Evolutionary conservation across 2,797 vertebrate genomes (phyloP), one percentile per base, ranked within the genome.

Genomic region (Synaphobranchus kaupii): DNA sequence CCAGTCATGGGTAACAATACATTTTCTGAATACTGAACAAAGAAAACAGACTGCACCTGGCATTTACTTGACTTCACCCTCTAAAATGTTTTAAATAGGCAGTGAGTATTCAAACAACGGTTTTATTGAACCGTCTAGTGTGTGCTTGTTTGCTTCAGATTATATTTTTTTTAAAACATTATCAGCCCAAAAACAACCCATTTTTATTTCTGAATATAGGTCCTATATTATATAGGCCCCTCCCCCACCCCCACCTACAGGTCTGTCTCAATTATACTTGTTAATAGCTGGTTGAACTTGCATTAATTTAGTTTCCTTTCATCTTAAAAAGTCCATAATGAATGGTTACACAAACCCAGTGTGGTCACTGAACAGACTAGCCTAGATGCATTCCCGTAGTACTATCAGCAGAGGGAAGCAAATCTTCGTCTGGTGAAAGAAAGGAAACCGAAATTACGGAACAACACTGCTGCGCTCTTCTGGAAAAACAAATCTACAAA

Each of bases 371-470:
- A 78, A 15, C 39, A 78, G 31, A 78, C 17, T 34, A 71, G 8
- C 66, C 73, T 5, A 10, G 44, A 7, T 81, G 78, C 25, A 81
- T 81, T 10, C 25, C 47, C 78, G 44, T 12, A 0, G 13, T 48
- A 81, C 44, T 50, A 81, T 13, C 78, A 50, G 78, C 78, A 81
- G 78, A 81, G 47, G 78, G 78, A 20, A 50, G 44, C 78, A 81
- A 81, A 81, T 47, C 8, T 44, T 47, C 22, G 15, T 5, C 10
- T 25, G 47, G 44, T 2, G 8, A 25, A 48, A 10, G 9, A 48
- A n/a, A 9, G 8, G 5, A 50, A 81, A 50, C 47, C 1, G 71
- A 76, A 76, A 44, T 39, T 34, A 39, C 22, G 71, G 66, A 71
- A 71, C 60, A 44, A 86, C 86, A 56, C 34, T 73, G 28, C 71